Conservation (phyloP, 2,888 invertebrate species). For the Andrena flavipes region DNA sequence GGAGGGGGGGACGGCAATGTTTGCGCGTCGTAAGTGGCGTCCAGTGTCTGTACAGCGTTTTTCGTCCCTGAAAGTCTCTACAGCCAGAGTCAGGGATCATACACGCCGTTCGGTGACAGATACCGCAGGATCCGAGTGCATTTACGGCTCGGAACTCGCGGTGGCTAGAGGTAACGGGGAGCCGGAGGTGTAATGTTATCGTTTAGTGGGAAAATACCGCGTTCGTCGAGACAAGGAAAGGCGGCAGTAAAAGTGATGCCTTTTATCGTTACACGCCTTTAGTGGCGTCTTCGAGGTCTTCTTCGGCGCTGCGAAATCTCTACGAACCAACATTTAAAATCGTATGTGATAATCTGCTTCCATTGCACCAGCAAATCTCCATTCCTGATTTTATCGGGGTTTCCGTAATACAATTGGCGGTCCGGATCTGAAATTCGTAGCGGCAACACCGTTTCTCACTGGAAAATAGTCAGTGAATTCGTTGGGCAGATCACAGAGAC, state of each 20-base stretch:
- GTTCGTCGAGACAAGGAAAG: conserved; percentile 43
- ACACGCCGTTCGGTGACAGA: conserved; percentile 63
- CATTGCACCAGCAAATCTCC: not conserved
- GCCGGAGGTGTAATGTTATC: conserved; percentile 70
- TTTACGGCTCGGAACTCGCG: conserved; percentile 48
- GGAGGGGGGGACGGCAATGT: conserved; percentile 70
- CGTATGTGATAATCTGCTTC: not conserved
- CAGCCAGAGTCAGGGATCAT: conserved; percentile 65
- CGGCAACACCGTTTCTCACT: not conserved
- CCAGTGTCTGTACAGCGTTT: conserved; percentile 76
- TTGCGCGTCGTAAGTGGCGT: conserved; percentile 82
- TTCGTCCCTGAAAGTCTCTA: conserved; percentile 62
- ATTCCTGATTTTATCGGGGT: not conserved
- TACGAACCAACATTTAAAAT: not conserved
- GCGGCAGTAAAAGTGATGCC: conserved; percentile 38
- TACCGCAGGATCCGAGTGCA: conserved; percentile 64
- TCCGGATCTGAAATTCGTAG: too few relatives aligned
- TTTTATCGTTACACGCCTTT: conserved; percentile 56
- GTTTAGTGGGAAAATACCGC: conserved; percentile 67
- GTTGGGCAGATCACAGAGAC: conserved; percentile 19
- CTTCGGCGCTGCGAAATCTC: conserved; percentile 2
- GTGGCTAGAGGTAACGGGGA: conserved; percentile 35
- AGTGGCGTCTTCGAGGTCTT: conserved; percentile 30
- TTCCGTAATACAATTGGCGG: not conserved
- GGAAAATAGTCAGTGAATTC: conserved; percentile 7